A percentile compares a stretch with the other conserved stretches of the same genome.
Conservation (phyloP, 2,888 invertebrate species). For the Drosophila histrio region DNA sequence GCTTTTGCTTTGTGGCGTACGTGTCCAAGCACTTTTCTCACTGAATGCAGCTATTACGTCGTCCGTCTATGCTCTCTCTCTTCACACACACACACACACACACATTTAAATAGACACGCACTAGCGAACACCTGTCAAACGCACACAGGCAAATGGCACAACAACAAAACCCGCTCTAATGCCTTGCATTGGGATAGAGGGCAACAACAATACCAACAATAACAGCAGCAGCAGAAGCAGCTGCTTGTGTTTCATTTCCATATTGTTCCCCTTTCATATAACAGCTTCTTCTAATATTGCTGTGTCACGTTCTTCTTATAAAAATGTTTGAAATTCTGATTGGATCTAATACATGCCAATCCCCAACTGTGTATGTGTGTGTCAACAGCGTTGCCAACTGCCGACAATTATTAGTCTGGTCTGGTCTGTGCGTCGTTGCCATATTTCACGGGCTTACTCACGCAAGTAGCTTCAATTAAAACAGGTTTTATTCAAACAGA, state of each 20-base stretch:
- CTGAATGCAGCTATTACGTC: slow-evolving; percentile 75
- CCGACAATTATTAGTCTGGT: slow-evolving; percentile 39
- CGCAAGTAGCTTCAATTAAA: slow-evolving; percentile 70
- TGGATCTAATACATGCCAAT: slow-evolving; percentile 24
- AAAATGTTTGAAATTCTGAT: slow-evolving; percentile 77
- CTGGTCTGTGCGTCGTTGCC: slow-evolving; percentile 63
- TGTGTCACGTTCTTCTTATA: slow-evolving; percentile 67
- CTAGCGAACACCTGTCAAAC: slow-evolving; percentile 73
- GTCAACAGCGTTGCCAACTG: slow-evolving; percentile 57
- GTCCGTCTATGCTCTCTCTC: slow-evolving; percentile 61
- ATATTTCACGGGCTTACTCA: slow-evolving; percentile 71
- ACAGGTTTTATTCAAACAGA: slow-evolving; percentile 57
- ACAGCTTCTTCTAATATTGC: slow-evolving; percentile 53
- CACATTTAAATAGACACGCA: slow-evolving; percentile 52
- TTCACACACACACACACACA: slow-evolving; percentile 25
- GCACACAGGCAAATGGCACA: slow-evolving; percentile 26
- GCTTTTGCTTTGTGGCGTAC: slow-evolving; percentile 64
- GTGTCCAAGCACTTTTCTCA: slow-evolving; percentile 55
- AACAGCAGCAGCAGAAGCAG: slow-evolving; percentile 36
- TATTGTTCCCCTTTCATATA: slow-evolving; percentile 48
- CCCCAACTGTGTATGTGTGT: background rate
- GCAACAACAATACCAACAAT: slow-evolving; percentile 8
- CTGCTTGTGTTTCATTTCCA: slow-evolving; percentile 66
- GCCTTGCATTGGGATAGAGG: slow-evolving; percentile 7
- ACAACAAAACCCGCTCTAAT: slow-evolving; percentile 41